A percentile compares a stretch with the other conserved stretches of the same genome.
phyloP scores from a whole-genome alignment of 2,113 vertebrate genomes.

The Thunnus thynnus region DNA sequence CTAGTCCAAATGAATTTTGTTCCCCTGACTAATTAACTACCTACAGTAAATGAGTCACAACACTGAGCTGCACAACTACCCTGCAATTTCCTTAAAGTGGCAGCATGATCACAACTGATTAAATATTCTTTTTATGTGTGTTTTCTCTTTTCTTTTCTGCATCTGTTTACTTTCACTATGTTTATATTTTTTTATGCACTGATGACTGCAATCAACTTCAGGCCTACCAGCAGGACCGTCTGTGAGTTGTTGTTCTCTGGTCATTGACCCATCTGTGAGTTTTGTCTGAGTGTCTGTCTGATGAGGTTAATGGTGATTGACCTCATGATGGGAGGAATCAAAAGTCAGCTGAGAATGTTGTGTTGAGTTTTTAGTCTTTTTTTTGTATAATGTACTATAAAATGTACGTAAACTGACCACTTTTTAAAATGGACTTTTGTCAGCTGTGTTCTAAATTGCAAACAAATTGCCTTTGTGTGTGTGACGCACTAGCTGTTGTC shows the following conservation, averaged over 20 bases:
- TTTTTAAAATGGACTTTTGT: constrained; percentile 17
- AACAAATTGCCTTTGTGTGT: constrained; percentile 5
- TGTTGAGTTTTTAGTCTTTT: neutral
- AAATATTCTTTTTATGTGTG: constrained; percentile 4
- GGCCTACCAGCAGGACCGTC: constrained; percentile 59
- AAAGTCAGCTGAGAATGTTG: constrained; percentile 50
- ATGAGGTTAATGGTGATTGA: constrained; percentile 67
- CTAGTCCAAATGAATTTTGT: constrained; percentile 38
- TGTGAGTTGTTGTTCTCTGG: constrained; percentile 54
- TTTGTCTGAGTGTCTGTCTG: constrained; percentile 51
- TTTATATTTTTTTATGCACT: constrained; percentile 6
- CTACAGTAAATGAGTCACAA: constrained; percentile 52
- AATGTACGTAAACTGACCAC: constrained; percentile 1
- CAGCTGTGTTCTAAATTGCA: neutral
- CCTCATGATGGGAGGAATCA: constrained; percentile 35
- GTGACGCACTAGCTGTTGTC: constrained; percentile 18
- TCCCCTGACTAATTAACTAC: constrained; percentile 54
- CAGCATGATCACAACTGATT: constrained; percentile 34
- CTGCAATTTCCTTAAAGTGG: constrained; percentile 53
- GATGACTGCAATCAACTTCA: constrained; percentile 14
- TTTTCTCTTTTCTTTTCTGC: neutral
- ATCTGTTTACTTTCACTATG: constrained; percentile 42
- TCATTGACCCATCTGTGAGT: constrained; percentile 63
- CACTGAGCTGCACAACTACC: constrained; percentile 32
- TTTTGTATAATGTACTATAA: neutral